Percentiles rank a stretch among this genome's conserved stretches.
Conservation (phyloP, 2,113 vertebrate species). For the Lipotes vexillifer region DNA sequence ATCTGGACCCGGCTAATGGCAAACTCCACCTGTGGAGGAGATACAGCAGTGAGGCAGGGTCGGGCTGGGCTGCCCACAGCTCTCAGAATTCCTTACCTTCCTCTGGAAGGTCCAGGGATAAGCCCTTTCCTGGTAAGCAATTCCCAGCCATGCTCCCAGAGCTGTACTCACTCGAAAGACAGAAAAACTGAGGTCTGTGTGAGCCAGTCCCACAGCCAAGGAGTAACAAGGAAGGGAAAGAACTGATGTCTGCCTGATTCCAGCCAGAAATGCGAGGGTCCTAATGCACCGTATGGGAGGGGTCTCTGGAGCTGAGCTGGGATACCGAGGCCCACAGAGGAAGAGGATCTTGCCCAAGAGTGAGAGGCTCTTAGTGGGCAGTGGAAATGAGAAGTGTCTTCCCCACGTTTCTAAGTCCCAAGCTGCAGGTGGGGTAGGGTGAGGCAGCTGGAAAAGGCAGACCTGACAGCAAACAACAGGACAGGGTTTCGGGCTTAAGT, state of each 20-base stretch:
- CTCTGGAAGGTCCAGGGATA: neutral
- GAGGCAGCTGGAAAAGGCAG: neutral
- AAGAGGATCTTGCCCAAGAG: neutral
- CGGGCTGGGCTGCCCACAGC: fast-evolving
- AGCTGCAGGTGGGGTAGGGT: neutral
- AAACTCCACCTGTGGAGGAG: conserved; percentile 85
- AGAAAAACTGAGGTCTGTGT: neutral
- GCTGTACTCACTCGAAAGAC: fast-evolving
- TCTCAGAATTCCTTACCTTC: neutral
- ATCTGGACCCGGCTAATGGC: conserved; percentile 93
- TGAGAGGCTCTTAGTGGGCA: neutral
- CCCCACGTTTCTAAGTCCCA: neutral
- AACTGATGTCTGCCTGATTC: neutral
- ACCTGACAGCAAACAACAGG: neutral
- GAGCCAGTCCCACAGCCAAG: neutral
- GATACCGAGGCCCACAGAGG: neutral
- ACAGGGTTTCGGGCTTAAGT: neutral
- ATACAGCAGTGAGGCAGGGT: neutral
- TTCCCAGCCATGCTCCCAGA: neutral
- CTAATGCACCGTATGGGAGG: fast-evolving
- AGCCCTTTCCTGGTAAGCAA: neutral
- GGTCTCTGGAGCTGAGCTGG: neutral
- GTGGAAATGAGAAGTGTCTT: neutral
- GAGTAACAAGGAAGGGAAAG: neutral
- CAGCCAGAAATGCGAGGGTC: fast-evolving